A percentile compares a stretch with the other conserved stretches of the same genome.
phyloP scores from a whole-genome alignment of 1,140 invertebrate species.

The Diprion similis region DNA sequence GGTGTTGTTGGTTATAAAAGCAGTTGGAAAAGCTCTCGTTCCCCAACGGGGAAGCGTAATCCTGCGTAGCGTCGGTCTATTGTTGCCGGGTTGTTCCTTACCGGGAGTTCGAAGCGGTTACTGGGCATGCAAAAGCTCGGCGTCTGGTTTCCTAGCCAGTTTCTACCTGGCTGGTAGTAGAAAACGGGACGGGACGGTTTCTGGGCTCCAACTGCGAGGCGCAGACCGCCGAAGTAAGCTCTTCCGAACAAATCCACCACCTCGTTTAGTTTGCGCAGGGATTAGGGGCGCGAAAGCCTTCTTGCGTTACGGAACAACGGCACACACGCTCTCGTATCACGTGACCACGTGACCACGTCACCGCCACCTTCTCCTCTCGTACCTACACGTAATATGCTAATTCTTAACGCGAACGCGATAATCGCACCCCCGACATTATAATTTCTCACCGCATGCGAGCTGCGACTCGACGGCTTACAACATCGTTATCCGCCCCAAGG shows the following conservation, averaged over 20 bases:
- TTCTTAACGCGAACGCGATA: conserved; percentile 39
- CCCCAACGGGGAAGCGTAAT: too few relatives aligned
- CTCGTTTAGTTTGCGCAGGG: conserved; percentile 58
- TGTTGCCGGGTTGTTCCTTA: background rate
- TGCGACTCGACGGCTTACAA: background rate
- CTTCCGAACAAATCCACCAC: conserved; percentile 62
- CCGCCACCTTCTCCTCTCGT: conserved; percentile 48
- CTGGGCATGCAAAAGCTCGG: background rate
- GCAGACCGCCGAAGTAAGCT: conserved; percentile 41
- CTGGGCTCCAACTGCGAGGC: background rate
- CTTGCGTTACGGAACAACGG: conserved; percentile 49
- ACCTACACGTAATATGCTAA: conserved; percentile 48
- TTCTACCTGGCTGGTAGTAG: background rate
- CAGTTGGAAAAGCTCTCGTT: too few relatives aligned
- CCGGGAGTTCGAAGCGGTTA: background rate
- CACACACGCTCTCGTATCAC: background rate
- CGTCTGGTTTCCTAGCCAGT: background rate
- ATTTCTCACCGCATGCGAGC: conserved; percentile 23
- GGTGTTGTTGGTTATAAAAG: too few relatives aligned
- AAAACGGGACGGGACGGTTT: too few relatives aligned
- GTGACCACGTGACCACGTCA: background rate
- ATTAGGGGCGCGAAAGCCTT: conserved; percentile 53
- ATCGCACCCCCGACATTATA: conserved; percentile 40
- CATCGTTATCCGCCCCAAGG: background rate
- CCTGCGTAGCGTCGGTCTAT: background rate